phyloP scores from a whole-genome alignment of 2,888 invertebrate species.

The Oscheius sp. region DNA sequence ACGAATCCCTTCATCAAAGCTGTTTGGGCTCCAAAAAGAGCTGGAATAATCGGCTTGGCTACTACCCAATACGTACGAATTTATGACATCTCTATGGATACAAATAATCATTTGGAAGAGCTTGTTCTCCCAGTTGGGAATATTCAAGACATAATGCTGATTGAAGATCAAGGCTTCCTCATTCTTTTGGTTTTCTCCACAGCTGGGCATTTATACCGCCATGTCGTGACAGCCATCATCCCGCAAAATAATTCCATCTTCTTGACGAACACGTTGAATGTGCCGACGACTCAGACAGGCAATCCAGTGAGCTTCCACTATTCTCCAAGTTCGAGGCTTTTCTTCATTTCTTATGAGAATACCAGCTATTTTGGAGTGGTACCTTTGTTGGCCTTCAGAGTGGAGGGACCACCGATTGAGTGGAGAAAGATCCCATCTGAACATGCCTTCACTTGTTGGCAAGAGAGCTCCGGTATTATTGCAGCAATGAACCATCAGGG shows the following conservation, averaged over 20 bases:
- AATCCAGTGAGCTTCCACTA: slow-evolving; percentile 37
- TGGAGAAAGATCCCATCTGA: slow-evolving; percentile 16
- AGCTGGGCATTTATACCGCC: slow-evolving; percentile 39
- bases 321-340: slow-evolving; percentile 31
- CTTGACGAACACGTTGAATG: slow-evolving; percentile 39
- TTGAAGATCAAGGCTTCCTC: slow-evolving; percentile 29
- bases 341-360: slow-evolving; percentile 40
- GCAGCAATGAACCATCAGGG: slow-evolving; percentile 18
- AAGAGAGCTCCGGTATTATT: slow-evolving; percentile 25
- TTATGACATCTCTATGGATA: slow-evolving; percentile 41
- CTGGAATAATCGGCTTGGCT: slow-evolving; percentile 33
- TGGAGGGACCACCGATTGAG: not conserved
- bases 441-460: slow-evolving; percentile 12
- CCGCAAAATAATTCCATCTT: slow-evolving; percentile 43
- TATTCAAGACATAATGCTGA: slow-evolving; percentile 37
- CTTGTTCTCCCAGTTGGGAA: slow-evolving; percentile 46
- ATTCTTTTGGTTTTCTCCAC: slow-evolving; percentile 36
- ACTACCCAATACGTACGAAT: slow-evolving; percentile 43
- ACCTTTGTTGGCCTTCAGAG: slow-evolving; percentile 4
- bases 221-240: slow-evolving; percentile 19
- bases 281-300: slow-evolving; percentile 8
- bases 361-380: slow-evolving; percentile 30
- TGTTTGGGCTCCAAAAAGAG: slow-evolving; percentile 29
- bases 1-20: slow-evolving; percentile 46
- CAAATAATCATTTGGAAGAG: slow-evolving; percentile 37